A percentile compares a stretch with the other conserved stretches of the same genome.
These are phyloP conservation scores for Conger conger DNA, from an alignment of 2,113 vertebrate species.

Conservation along the genomic window DNA sequence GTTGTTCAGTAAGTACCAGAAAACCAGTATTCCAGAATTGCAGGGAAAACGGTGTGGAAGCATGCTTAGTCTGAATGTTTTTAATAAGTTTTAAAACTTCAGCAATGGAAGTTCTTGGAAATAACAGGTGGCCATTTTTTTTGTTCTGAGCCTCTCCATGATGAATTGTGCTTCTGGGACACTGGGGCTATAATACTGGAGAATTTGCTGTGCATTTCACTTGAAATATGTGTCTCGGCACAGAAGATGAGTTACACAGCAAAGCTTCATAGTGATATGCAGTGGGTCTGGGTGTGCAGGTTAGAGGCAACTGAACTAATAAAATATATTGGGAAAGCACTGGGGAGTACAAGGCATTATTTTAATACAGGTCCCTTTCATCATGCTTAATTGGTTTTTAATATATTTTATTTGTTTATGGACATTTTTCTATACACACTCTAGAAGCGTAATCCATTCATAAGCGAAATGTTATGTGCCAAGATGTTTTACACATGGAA, in stretches of 20 bases:
- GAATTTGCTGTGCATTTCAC: background rate
- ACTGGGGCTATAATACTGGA: background rate
- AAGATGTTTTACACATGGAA: background rate
- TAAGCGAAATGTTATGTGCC: background rate
- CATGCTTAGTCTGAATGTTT: background rate
- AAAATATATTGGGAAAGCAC: background rate
- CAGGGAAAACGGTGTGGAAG: background rate
- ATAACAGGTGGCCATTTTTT: background rate
- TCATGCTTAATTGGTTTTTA: background rate
- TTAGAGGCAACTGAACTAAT: background rate
- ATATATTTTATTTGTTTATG: background rate
- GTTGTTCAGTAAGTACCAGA: too few species aligned
- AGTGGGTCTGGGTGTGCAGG: background rate
- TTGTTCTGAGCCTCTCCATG: background rate
- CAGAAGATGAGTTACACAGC: background rate
- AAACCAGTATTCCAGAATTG: background rate
- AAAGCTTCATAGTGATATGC: background rate
- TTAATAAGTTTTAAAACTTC: background rate
- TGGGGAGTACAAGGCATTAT: background rate
- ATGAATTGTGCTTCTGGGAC: background rate
- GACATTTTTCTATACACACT: background rate
- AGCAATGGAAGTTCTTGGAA: background rate
- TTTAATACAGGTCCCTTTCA: background rate
- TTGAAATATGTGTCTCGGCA: background rate
- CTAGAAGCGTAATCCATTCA: background rate